Evolutionary conservation across 2,888 invertebrate genomes (phyloP), one percentile per base, ranked within the genome.

Genomic region (Germaria angustata): DNA sequence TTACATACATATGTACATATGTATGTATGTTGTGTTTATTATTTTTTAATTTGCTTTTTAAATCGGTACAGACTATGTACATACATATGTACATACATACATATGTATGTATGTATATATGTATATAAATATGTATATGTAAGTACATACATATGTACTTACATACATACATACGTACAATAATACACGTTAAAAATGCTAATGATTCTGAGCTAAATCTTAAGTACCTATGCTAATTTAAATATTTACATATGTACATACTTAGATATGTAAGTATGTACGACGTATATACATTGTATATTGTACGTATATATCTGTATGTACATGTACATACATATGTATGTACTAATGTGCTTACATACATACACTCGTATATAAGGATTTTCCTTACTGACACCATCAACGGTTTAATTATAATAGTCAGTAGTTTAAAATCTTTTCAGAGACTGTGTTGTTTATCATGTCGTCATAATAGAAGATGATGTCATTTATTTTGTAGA

Each of bases 401-500:
- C 17, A 32, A 55, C 15, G 22, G n/a, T 39, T 8, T 41, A 32
- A 59, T n/a, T 11, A 59, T 49, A 39, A 20, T 36, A 28, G 24
- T 41, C 11, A 53, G 7, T 36, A 24, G 15, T 39, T 36, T 11
- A 11, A 28, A 59, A 41, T 39, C 7, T 46, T 46, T 15, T 53
- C 17, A n/a, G 34, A 28, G 51, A 41, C 15, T 39, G 46, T 68
- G 34, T 61, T 41, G 32, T 44, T 69, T 51, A 20, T 59, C 65
- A 75, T 51, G 4, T 7, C n/a, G 22, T 44, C 53, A 61, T 36
- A 44, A 44, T 59, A 79, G 41, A 65, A 32, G 39, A 72, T 79
- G 79, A 73, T 79, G 79, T 79, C 79, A 79, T 79, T 51, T 44
- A 24, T 79, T 79, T 59, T 24, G 11, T 51, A 66, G 72, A n/a